A percentile compares a stretch with the other conserved stretches of the same genome.
Conservation (phyloP, 2,888 invertebrate genomes). For the Ophioninae sp. region DNA sequence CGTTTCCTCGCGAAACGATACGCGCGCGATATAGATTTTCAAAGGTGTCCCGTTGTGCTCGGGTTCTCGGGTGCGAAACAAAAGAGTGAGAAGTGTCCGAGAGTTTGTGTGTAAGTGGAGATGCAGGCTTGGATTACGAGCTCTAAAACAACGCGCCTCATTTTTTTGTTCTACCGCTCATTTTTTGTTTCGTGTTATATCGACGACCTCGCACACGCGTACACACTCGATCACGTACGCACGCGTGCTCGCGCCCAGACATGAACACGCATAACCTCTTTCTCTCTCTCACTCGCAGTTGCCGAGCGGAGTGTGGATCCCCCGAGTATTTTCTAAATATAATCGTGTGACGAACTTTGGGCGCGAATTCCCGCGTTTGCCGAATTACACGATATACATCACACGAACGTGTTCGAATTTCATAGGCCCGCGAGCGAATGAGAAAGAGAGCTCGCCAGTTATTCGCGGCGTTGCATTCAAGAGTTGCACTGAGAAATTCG, state of each 20-base stretch:
- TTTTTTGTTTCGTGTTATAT: background rate
- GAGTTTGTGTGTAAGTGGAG: constrained; percentile 52
- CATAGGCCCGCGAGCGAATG: constrained; percentile 30
- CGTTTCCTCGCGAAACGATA: constrained; percentile 55
- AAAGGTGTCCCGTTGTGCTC: constrained; percentile 58
- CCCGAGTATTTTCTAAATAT: constrained; percentile 57
- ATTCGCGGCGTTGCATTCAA: constrained; percentile 30
- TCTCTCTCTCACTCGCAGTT: background rate
- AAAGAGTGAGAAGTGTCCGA: constrained; percentile 22
- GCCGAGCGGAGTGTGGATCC: background rate
- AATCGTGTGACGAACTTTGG: constrained; percentile 49
- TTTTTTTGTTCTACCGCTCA: constrained; percentile 2
- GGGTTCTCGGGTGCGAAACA: constrained; percentile 20
- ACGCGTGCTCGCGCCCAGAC: background rate
- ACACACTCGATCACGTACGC: background rate
- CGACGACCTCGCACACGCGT: background rate
- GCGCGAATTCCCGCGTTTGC: constrained; percentile 47
- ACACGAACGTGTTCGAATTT: constrained; percentile 36
- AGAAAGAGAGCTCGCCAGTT: constrained; percentile 29
- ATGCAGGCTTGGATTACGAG: constrained; percentile 59
- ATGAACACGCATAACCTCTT: too few relatives aligned
- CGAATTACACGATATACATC: constrained; percentile 18
- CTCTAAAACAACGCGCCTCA: constrained; percentile 27
- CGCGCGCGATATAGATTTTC: constrained; percentile 65
- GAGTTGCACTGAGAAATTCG: constrained; percentile 14